Conservation (phyloP, 1,140 invertebrate genomes). For the Scaptomyza pallida region DNA sequence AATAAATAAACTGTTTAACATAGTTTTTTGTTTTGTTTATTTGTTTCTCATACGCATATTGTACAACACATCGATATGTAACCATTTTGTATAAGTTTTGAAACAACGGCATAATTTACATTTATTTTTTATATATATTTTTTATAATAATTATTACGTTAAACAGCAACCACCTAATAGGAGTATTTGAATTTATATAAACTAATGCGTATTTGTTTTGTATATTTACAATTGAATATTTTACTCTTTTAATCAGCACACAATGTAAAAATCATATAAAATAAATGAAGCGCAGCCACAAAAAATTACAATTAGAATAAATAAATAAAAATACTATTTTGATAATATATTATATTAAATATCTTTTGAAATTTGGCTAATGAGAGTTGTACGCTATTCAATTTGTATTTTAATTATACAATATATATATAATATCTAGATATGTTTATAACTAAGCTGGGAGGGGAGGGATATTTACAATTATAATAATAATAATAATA, state of each 20-base stretch:
- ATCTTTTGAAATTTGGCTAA: constrained; percentile 76
- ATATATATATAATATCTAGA: constrained; percentile 22
- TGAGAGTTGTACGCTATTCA: constrained; percentile 66
- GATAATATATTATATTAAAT: constrained; percentile 11
- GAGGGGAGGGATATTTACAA: constrained; percentile 19
- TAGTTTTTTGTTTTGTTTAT: constrained; percentile 25
- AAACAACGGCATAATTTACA: constrained; percentile 47
- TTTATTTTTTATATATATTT: constrained; percentile 7
- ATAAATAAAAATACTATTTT: constrained; percentile 51
- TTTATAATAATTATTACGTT: constrained; percentile 28
- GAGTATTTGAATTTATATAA: constrained; percentile 44
- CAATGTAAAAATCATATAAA: constrained; percentile 13
- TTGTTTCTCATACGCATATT: constrained; percentile 29
- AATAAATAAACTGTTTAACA: background rate
- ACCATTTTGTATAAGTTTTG: constrained; percentile 28
- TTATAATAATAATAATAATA: constrained; percentile 46
- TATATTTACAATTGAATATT: constrained; percentile 37
- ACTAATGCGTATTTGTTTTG: constrained; percentile 26
- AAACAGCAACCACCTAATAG: constrained; percentile 55
- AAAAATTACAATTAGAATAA: constrained; percentile 42
- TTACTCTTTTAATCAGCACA: constrained; percentile 9
- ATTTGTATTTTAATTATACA: constrained; percentile 23
- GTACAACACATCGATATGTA: constrained; percentile 49
- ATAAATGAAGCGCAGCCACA: constrained; percentile 40
- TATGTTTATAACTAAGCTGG: constrained; percentile 56